These are phyloP conservation scores for Fukomys damarensis DNA, from an alignment of 2,113 vertebrate species.

Conservation along the genomic window DNA sequence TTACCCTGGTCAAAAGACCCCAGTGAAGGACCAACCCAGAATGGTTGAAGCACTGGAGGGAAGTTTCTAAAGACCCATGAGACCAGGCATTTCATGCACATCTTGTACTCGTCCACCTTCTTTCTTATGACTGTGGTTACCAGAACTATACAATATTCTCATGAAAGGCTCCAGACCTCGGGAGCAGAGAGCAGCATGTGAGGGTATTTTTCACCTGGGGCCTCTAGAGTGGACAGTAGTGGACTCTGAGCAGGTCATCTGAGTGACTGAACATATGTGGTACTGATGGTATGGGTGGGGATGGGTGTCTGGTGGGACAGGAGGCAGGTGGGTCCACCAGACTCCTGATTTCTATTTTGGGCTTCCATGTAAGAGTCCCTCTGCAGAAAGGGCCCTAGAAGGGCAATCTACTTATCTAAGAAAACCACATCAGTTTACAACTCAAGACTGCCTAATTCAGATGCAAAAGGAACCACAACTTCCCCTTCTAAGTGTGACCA, in stretches of 20 bases:
- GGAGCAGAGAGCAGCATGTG: not conserved
- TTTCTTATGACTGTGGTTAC: not conserved
- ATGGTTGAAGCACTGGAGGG: not conserved
- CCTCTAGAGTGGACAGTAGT: not conserved
- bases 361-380: not conserved
- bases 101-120: not conserved
- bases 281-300: accelerated
- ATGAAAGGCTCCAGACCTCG: accelerated
- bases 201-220: not conserved
- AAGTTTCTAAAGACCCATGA: not conserved
- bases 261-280: accelerated
- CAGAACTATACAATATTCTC: not conserved
- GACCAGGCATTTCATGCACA: accelerated
- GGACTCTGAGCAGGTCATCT: not conserved
- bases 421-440: not conserved
- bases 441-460: not conserved
- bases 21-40: not conserved
- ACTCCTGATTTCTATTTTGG: not conserved
- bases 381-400: not conserved
- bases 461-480: not conserved
- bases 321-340: not conserved
- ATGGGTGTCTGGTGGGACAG: accelerated
- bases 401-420: not conserved
- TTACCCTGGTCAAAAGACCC: not conserved
- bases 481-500: not conserved